Evolutionary conservation across 2,113 vertebrate species (phyloP), one percentile per base, ranked within the genome.

Genomic region (Paedocypris sp.): DNA sequence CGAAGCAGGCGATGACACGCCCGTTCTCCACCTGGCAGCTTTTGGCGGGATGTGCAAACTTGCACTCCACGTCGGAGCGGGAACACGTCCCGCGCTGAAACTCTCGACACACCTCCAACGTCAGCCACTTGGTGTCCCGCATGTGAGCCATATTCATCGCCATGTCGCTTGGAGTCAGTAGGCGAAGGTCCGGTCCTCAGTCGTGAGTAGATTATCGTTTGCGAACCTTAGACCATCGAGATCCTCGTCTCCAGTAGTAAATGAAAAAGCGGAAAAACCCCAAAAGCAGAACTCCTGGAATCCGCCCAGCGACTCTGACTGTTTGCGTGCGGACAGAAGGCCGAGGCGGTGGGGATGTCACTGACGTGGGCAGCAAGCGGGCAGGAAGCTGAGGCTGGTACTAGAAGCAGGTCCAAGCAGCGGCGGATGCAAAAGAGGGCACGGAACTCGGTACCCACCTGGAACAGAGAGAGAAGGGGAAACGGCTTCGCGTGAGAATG

Each of bases 21-120:
- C 95, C 95, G 33, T 98, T 97, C 85, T 98, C 93, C 85, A 98
- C 91, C 71, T 97, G 93, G 85, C 94, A 98, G 82, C 90, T 89
- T 83, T 92, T 88, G 61, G 95, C 91, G 0, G 95, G 95, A 73
- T 98, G 94, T 66, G 95, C 94, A 48, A 97, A 99, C 83, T 95
- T 98, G 88, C 95, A 99, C 76, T 99, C 94, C 47, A 85, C 88
- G 73, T 96, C 94, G 6, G 92, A 88, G 63, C 94, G 91, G 18
- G 92, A 91, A 79, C 94, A 99, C 45, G 93, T 92, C 51, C 93
- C 93, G 79, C 94, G 88, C 88, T 97, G 94, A 82, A 92, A 99
- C 82, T 99, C 95, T 74, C 94, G 85, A 71, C 95, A 99, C 67
- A 99, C 95, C 89, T 98, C 95, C 78, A 99, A 85, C 8, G 93